Base-by-base conservation (phyloP, 2,113 vertebrate species). In the Cnemophilus loriae region DNA sequence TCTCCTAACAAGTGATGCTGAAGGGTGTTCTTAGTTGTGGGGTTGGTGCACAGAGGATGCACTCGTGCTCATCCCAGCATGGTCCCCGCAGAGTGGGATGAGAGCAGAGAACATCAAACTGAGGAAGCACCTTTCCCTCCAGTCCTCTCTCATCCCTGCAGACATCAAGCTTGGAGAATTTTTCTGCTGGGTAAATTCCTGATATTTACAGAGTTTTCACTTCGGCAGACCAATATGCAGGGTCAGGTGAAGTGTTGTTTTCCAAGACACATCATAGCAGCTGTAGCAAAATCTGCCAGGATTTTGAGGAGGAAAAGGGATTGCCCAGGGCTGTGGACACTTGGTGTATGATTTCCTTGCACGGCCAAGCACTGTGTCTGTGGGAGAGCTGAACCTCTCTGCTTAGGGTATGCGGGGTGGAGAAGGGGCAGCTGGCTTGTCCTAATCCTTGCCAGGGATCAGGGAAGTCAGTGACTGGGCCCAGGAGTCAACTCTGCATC, bases 291-390 rank as follows among this genome's bases (percentile, higher is more conserved):
- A 32, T 61, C 37, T 74, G 12, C 20, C 52, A 35, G 32, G 55
- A 83, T 49, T 53, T 28, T n/a, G 69, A 52, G 44, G 47, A 56
- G 28, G 15, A 33, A 77, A 83, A 39, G 13, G 22, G 24, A 42
- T 30, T 65, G 12, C 42, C 30, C 1, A 1, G 24, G 39, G 4
- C 59, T 1, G 0, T 68, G 44, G 53, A 35, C 42, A 33, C 37
- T 73, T 13, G 2, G 7, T 75, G 12, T 35, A 21, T 56, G 44
- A 63, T 85, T 39, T 44, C 11, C 14, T n/a, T 57, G 28, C 47
- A 26, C 26, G 85, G 22, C 44, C 78, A 59, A 81, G 33, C 3
- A 1, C 49, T 49, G 5, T 69, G 74, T 41, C 16, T 2, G 1
- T 46, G 14, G 11, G 33, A 65, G 27, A 81, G 27, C 69, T 84